A percentile compares a stretch with the other conserved stretches of the same genome.
These are phyloP conservation scores for Oreocharis arfaki DNA, from an alignment of 2,113 vertebrate genomes.

Conservation along the genomic window DNA sequence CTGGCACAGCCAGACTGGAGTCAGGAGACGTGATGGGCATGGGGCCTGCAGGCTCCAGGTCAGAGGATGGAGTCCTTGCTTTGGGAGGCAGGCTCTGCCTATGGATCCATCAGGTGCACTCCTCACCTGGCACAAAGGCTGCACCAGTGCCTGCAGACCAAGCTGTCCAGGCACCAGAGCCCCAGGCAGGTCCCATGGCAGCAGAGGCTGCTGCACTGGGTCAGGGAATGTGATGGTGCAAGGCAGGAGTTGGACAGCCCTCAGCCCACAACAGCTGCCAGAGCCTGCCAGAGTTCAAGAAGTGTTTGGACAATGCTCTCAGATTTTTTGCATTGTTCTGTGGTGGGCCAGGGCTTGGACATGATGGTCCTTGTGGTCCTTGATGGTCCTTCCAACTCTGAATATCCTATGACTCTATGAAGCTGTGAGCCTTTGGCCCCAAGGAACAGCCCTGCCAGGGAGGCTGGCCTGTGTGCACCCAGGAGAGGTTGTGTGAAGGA, in stretches of 20 bases:
- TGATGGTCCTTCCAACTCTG: not conserved
- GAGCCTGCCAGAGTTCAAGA: not conserved
- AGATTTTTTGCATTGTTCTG: not conserved
- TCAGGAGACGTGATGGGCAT: not conserved
- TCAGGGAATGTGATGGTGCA: not conserved
- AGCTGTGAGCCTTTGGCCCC: not conserved
- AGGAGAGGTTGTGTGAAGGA: not conserved
- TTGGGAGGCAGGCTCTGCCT: not conserved
- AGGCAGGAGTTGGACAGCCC: not conserved
- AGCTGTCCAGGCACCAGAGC: not conserved
- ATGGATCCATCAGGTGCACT: fast-evolving
- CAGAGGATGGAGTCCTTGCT: not conserved
- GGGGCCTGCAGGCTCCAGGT: not conserved
- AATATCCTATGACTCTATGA: not conserved
- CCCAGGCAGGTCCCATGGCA: not conserved
- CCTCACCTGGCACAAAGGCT: not conserved
- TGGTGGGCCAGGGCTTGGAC: not conserved
- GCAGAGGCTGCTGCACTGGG: not conserved
- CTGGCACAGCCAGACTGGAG: not conserved
- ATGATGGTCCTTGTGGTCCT: not conserved
- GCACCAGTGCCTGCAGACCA: not conserved
- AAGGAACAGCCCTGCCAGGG: not conserved
- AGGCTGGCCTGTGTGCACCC: not conserved
- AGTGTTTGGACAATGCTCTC: not conserved
- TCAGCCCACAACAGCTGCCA: not conserved